Percentiles rank a stretch among this genome's conserved stretches.
phyloP scores from a whole-genome alignment of 2,888 invertebrate species.

The Hemicrepidius hirtus region DNA sequence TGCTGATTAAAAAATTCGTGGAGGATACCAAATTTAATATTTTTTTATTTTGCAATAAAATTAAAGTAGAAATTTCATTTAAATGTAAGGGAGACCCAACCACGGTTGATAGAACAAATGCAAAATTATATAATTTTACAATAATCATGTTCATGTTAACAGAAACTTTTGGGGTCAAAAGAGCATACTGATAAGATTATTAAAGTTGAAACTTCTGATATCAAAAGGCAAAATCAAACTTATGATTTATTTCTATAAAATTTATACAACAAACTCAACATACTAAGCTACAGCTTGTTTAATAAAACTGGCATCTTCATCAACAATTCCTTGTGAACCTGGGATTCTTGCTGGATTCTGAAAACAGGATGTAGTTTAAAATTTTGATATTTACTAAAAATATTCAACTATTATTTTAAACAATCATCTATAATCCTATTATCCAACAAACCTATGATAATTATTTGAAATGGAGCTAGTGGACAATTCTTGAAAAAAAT shows the following conservation, averaged over 20 bases:
- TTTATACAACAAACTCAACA: slow-evolving; percentile 6
- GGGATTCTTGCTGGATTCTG: slow-evolving; percentile 80
- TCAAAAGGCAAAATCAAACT: background rate
- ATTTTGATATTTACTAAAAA: no score
- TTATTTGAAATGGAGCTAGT: no score
- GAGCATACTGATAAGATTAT: slow-evolving; percentile 21
- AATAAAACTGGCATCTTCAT: slow-evolving; percentile 69
- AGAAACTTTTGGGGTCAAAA: background rate
- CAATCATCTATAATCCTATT: no score
- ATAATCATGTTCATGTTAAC: background rate
- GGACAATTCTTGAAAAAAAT: no score
- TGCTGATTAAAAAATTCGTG: background rate
- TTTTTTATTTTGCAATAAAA: background rate
- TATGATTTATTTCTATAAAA: background rate
- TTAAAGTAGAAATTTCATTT: no score
- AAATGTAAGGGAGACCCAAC: no score
- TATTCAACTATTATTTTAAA: slow-evolving; percentile 29
- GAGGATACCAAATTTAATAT: background rate
- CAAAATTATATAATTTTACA: background rate
- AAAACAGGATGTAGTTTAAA: slow-evolving; percentile 59
- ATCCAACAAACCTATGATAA: no score
- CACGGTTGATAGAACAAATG: no score
- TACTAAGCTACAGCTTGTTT: slow-evolving; percentile 54
- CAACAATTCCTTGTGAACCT: slow-evolving; percentile 66
- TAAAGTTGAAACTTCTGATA: background rate